Percentiles rank a stretch among this genome's conserved stretches.
phyloP scores from a whole-genome alignment of 2,113 vertebrate genomes.

The Piliocolobus tephrosceles region DNA sequence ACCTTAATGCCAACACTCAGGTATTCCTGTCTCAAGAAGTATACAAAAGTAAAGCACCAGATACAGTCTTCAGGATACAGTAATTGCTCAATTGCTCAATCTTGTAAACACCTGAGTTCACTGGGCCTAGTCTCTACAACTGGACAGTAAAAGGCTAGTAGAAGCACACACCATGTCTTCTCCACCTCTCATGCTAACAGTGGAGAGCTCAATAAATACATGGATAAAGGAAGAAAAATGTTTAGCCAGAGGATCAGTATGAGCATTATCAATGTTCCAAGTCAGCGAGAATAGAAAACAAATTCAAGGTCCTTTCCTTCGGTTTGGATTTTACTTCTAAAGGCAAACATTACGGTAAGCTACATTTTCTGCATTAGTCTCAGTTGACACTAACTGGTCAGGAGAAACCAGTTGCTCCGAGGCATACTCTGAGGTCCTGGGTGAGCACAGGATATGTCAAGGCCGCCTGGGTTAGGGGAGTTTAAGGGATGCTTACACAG shows the following conservation, averaged over 20 bases:
- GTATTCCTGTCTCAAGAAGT: background rate
- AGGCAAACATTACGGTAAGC: background rate
- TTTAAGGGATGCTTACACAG: background rate
- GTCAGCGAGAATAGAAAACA: background rate
- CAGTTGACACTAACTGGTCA: background rate
- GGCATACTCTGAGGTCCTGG: background rate
- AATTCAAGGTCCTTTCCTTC: background rate
- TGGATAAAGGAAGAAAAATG: background rate
- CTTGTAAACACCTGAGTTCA: background rate
- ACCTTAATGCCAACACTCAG: background rate
- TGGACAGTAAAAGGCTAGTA: no score
- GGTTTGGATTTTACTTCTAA: slow-evolving; percentile 6
- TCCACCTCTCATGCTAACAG: background rate
- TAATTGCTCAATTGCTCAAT: background rate
- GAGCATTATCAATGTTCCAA: background rate
- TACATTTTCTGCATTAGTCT: background rate
- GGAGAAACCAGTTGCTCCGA: background rate
- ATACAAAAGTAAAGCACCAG: background rate
- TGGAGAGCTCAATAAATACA: background rate
- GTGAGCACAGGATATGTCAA: background rate
- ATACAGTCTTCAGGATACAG: background rate
- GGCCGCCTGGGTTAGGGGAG: background rate
- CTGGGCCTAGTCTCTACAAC: background rate
- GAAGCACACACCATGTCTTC: background rate
- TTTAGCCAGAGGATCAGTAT: background rate